Evolutionary conservation across 2,113 vertebrate species (phyloP).

Genomic region (Silurus meridionalis): DNA sequence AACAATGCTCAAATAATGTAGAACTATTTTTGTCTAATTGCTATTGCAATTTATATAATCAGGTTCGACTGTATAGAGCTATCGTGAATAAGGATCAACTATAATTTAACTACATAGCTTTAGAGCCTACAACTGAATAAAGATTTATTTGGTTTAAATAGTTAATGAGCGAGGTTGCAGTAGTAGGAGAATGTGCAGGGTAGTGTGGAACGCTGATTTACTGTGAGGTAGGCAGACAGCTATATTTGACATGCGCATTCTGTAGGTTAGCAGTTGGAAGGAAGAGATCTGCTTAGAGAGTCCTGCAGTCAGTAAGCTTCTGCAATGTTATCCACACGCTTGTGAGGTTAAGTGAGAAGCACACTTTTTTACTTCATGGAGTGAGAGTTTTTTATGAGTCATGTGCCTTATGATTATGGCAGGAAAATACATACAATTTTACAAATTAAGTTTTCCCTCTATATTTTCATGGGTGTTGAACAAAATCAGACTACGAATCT

Average conservation of each 20-base stretch:
- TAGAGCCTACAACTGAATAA: background rate
- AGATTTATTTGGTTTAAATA: background rate
- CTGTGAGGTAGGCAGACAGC: background rate
- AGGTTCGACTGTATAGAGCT: background rate
- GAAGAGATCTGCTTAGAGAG: background rate
- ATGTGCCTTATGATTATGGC: background rate
- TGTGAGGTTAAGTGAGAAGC: background rate
- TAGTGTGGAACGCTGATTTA: background rate
- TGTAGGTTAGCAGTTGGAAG: background rate
- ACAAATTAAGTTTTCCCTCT: background rate
- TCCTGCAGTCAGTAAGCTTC: slow-evolving; percentile 11
- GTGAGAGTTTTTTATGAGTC: background rate
- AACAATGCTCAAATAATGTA: background rate
- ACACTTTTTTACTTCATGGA: background rate
- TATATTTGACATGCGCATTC: background rate
- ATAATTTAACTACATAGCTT: background rate
- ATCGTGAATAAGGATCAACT: background rate
- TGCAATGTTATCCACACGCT: slow-evolving; percentile 16
- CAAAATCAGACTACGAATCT: background rate
- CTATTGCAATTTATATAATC: background rate
- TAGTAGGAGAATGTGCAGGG: background rate
- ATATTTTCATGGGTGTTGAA: background rate
- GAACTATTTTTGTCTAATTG: background rate
- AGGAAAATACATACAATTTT: background rate
- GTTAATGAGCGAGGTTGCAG: background rate